Base-by-base conservation (phyloP, 1,140 invertebrate genomes). In the Orussus abietinus region DNA sequence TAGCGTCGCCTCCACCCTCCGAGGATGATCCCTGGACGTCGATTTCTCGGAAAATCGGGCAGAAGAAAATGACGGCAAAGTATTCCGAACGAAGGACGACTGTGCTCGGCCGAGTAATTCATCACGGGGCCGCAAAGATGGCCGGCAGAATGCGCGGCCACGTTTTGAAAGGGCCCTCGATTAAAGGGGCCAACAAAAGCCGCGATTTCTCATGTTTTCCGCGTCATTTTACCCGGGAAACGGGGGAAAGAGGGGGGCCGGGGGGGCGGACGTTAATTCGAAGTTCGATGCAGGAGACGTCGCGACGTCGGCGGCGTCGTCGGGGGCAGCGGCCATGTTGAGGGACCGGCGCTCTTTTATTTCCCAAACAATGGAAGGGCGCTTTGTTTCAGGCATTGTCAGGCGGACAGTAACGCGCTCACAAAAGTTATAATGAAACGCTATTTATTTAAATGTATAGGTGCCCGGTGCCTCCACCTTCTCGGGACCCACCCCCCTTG, bases 381-480 rank as follows among this genome's bases (percentile, higher is more conserved):
- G 58, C 63, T 67, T 69, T 69, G 66, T 67, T 67, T 67, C 62
- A 64, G 62, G 62, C 64, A 66, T 66, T 69, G 61, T 67, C 63
- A 69, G 63, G 53, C 59, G 59, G 62, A 64, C 59, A 67, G 63
- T 65, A 64, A 67, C 64, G 64, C 56, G 61, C 51, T 55, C 55
- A 64, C 62, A 66, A 67, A 69, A 69, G 66, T 69, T 69, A 66
- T 69, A 69, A 69, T 67, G 66, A 69, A 69, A 69, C 62, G 64
- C 64, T 69, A 67, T 69, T 69, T 69, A 69, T 69, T 67, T 66
- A 63, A 66, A 65, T 66, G 61, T 64, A 66, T 65, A 61, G 64
- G 59, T 60, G 53, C 51, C 49, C 40, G 45, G 53, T 47, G 41
- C 39, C 46, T 48, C 43, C 52, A 22, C 38, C 47, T 19, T 3